A percentile compares a stretch with the other conserved stretches of the same genome.
Conservation (phyloP, 2,113 vertebrate species). For the Periophthalmodon schlosseri region DNA sequence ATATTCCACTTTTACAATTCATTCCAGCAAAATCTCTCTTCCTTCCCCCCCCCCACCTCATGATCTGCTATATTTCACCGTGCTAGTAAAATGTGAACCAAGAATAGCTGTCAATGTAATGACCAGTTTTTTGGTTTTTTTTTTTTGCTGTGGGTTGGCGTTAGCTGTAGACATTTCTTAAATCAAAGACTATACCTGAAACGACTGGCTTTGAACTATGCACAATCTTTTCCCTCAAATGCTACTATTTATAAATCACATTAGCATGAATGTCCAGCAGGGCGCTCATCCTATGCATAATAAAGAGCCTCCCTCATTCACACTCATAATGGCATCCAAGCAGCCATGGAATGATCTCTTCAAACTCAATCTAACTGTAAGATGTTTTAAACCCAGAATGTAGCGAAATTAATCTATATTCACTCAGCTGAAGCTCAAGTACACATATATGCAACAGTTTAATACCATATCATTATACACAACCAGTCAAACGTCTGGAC, state of each 20-base stretch:
- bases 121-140: constrained; percentile 25
- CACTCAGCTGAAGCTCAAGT: neutral
- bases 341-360: constrained; percentile 4
- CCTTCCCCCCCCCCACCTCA: constrained; percentile 33
- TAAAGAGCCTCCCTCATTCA: constrained; percentile 26
- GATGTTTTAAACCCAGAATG: neutral
- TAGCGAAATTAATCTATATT: neutral
- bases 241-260: constrained; percentile 60
- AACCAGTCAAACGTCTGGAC: too few relatives aligned
- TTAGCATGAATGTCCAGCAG: constrained; percentile 60
- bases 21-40: constrained; percentile 40
- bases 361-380: neutral
- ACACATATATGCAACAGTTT: neutral
- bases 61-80: constrained; percentile 47
- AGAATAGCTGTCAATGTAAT: constrained; percentile 35
- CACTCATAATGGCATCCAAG: constrained; percentile 34
- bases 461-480: neutral
- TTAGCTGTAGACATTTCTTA: constrained; percentile 15
- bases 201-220: constrained; percentile 45
- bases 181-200: constrained; percentile 49
- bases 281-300: constrained; percentile 48
- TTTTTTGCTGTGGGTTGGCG: constrained; percentile 19
- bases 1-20: constrained; percentile 36
- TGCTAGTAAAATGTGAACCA: constrained; percentile 33
- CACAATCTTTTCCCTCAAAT: constrained; percentile 34